These are phyloP conservation scores for Tetrao urogallus DNA, from an alignment of 2,113 vertebrate genomes.

Conservation along the genomic window DNA sequence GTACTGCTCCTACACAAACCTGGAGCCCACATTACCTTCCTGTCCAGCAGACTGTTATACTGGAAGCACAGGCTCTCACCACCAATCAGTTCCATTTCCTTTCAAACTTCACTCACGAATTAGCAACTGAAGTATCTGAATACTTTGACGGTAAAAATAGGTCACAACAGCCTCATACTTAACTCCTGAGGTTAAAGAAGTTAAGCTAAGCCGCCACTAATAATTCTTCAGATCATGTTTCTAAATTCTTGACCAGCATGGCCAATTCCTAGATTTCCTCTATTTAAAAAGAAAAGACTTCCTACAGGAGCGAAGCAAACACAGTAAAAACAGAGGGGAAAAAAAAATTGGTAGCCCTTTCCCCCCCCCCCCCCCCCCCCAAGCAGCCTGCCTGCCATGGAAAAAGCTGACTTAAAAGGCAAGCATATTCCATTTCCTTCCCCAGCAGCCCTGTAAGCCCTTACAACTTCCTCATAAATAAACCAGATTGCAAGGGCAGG, in stretches of 20 bases:
- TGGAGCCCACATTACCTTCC: background rate
- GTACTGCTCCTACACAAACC: background rate
- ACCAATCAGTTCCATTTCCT: background rate
- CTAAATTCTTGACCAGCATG: background rate
- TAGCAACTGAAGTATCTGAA: background rate
- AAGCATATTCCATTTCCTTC: constrained; percentile 42
- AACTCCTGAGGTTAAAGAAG: background rate
- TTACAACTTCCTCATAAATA: constrained; percentile 1
- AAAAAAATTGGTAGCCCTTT: too few species aligned
- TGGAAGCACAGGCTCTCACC: background rate
- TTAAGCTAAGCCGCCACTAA: background rate
- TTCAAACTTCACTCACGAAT: background rate
- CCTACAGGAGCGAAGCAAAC: background rate
- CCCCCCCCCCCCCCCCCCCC: background rate
- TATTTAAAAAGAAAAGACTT: background rate
- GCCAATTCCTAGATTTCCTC: background rate
- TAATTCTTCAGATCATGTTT: background rate
- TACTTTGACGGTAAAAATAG: background rate
- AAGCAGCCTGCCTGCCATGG: background rate
- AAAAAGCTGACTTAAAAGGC: constrained; percentile 51
- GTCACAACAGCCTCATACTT: background rate
- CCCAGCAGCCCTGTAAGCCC: constrained; percentile 5
- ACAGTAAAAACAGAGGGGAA: background rate
- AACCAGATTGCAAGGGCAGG: background rate
- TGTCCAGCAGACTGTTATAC: background rate